Evolutionary conservation across 2,113 vertebrate species (phyloP), one percentile per base, ranked within the genome.

Genomic region (Thamnophis sirtalis): DNA sequence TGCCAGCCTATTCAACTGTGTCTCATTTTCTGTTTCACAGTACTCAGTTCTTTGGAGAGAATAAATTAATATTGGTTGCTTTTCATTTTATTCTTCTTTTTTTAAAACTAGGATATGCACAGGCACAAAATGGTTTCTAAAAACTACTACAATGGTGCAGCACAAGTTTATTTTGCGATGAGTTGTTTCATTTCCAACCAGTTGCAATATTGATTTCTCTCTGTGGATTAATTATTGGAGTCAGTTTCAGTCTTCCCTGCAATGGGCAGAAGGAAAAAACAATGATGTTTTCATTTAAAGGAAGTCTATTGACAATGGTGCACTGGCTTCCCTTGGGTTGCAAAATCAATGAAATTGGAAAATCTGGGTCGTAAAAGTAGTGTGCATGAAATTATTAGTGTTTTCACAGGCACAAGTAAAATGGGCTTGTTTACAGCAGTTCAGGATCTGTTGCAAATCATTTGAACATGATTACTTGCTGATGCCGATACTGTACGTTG

Each of bases 221-320:
- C 97, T 8, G 94, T 92, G 97, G 97, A 97, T 97, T 98, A 97
- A 97, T 98, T 97, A 97, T 97, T 95, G 91, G 96, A 96, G 97
- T 96, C 96, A 93, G 96, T 96, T 96, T 93, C 97, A 96, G 97
- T 96, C 96, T 96, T 95, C 93, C 93, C 94, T 94, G 97, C 92
- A 97, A 96, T 93, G 95, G 96, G 91, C n/a, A 22, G 96, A 96
- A 97, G 97, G 97, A 97, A 96, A 97, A n/a, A n/a, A n/a, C n/a
- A 98, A 97, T 94, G 97, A 96, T 98, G 97, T 97, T 97, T 98
- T 97, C 96, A 96, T 97, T 97, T 97, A 96, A 95, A 93, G 89
- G 93, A 93, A 91, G 95, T 96, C 96, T 97, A 97, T 92, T 96
- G 97, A 97, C 97, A 93, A 94, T 94, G 55, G 95, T 89, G 92